phyloP scores from a whole-genome alignment of 2,797 vertebrate species.

The Bufotes viridis region DNA sequence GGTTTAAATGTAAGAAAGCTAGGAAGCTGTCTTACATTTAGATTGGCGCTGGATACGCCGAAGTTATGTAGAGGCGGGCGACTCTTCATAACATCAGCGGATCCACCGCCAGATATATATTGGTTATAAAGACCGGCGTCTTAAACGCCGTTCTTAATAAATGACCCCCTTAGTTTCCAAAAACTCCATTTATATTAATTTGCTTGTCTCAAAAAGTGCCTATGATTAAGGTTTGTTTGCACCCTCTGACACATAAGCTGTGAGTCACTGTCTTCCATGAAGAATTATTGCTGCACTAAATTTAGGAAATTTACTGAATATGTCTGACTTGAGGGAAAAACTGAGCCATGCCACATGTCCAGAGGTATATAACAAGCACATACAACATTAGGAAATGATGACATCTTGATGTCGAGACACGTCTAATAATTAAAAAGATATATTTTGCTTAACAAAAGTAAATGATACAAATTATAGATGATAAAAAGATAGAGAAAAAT shows the following conservation, averaged over 20 bases:
- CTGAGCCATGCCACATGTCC: not conserved
- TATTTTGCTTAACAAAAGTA: not conserved
- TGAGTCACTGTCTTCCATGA: slow-evolving; percentile 25
- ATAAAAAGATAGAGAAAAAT: not conserved
- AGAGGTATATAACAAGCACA: not conserved
- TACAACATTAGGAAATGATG: not conserved
- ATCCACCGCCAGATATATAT: too few relatives aligned
- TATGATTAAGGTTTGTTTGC: not conserved
- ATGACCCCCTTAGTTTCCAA: not conserved
- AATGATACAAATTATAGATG: not conserved
- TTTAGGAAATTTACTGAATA: not conserved
- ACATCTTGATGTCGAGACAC: not conserved
- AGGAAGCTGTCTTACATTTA: too few relatives aligned
- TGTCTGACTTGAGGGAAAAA: not conserved
- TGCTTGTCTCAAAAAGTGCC: not conserved
- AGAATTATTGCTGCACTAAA: not conserved
- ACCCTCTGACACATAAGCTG: not conserved
- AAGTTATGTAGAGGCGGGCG: too few relatives aligned
- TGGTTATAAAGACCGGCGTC: too few relatives aligned
- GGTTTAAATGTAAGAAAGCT: too few relatives aligned
- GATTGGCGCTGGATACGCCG: too few relatives aligned
- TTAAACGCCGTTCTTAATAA: too few relatives aligned
- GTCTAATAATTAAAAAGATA: not conserved
- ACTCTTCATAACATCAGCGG: too few relatives aligned
- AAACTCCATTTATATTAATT: not conserved